A percentile compares a stretch with the other conserved stretches of the same genome.
phyloP scores from a whole-genome alignment of 2,888 invertebrate species.

The Lordiphosa fenestrarum region DNA sequence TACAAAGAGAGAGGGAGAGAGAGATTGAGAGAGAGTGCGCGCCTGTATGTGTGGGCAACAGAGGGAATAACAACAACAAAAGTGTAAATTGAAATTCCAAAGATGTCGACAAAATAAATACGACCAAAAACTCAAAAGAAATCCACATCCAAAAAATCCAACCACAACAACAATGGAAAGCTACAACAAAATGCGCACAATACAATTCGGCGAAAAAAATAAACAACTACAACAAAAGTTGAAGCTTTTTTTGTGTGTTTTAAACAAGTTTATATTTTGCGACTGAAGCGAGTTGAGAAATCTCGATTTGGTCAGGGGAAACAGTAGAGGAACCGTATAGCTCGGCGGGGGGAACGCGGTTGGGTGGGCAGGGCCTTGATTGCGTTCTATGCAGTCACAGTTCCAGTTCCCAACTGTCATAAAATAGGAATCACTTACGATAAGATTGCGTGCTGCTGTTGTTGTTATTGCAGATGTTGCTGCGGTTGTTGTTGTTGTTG shows the following conservation, averaged over 20 bases:
- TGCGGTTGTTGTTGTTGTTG: slow-evolving; percentile 54
- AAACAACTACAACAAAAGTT: slow-evolving; percentile 35
- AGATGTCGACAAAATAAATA: slow-evolving; percentile 74
- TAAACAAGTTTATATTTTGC: slow-evolving; percentile 58
- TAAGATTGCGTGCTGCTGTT: slow-evolving; percentile 74
- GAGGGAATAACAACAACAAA: slow-evolving; percentile 60
- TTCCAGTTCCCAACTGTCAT: slow-evolving; percentile 24
- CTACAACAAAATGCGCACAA: slow-evolving; percentile 69
- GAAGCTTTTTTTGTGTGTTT: slow-evolving; percentile 27
- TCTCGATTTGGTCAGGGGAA: slow-evolving; percentile 2
- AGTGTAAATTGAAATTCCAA: slow-evolving; percentile 78
- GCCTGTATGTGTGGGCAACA: slow-evolving; percentile 21
- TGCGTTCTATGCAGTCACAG: slow-evolving; percentile 49
- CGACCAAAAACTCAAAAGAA: slow-evolving; percentile 44
- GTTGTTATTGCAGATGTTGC: slow-evolving; percentile 57
- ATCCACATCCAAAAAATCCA: slow-evolving; percentile 17
- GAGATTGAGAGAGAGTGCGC: slow-evolving; percentile 6
- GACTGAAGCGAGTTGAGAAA: slow-evolving; percentile 25
- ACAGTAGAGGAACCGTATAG: not conserved
- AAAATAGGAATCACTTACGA: slow-evolving; percentile 67
- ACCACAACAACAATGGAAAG: slow-evolving; percentile 53
- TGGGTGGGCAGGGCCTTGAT: slow-evolving; percentile 24
- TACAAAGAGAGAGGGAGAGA: slow-evolving; percentile 8
- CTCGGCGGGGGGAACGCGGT: not conserved
- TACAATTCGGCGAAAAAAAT: slow-evolving; percentile 58